Base-by-base conservation (phyloP, 2,113 vertebrate genomes). In the Apeltes quadracus region DNA sequence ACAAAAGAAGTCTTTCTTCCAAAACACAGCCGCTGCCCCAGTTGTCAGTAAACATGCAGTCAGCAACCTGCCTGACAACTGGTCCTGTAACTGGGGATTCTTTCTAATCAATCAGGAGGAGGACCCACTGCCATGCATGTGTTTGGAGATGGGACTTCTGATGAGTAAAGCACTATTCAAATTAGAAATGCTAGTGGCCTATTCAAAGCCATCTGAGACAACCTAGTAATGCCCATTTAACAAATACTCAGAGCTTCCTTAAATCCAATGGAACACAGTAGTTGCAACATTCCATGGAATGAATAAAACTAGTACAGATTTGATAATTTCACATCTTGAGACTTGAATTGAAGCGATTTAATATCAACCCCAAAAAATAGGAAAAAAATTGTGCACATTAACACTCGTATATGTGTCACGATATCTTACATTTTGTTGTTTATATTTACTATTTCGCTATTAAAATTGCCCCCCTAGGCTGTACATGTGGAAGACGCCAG, bases 1-100 rank as follows among this genome's bases (percentile, higher is more conserved):
- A 87, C 82, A 87, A 82, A 75, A 51, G 69, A 53, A 38, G 41
- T 16, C 85, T 86, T 63, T 88, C 74, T 81, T 78, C 72, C 55
- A 57, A 46, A 43, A 54, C 57, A 68, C 79, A 82, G 86, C 54
- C 77, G 84, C 13, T 43, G 6, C 59, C 25, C 58, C 85, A 86
- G 84, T 78, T 89, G 86, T 85, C 78, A 72, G 75, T 39, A 81
- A 75, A 38, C 2, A 14, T 32, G 12, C 12, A 18, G 74, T 86
- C 67, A 83, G 72, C 69, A 75, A 64, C 54, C 51, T 15, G 76
- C 22, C 63, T 63, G 68, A 84, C 80, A 87, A 41, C 80, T 78
- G 84, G 51, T 16, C 46, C 44, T 62, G 50, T 69, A 51, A 76
- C 66, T 74, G 75, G 5, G 62, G 61, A 51, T 65, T 25, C 23